Evolutionary conservation across 2,797 vertebrate species (phyloP), one percentile per base, ranked within the genome.

Genomic region (Hemibagrus guttatus): DNA sequence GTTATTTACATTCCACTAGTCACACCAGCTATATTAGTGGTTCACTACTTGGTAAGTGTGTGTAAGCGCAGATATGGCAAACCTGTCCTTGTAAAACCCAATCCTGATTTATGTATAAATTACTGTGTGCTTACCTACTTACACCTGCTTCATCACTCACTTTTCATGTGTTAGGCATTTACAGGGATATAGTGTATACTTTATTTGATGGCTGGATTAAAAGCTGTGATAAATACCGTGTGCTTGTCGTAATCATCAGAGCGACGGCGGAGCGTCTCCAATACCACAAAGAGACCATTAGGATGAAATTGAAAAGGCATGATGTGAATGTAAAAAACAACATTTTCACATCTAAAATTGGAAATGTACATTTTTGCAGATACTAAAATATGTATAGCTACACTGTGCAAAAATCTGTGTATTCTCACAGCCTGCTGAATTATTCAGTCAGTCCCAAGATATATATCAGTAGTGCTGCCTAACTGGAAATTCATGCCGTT

Each of bases 301-400:
- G n/a, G 28, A 52, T 49, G 58, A 64, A 39, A 66, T n/a, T 23
- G 8, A 49, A 28, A 85, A 80, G 35, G n/a, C 35, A 58, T 13
- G 72, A 9, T 42, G 66, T 81, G 26, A 87, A 84, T 87, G 26
- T 16, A 76, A 59, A 76, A 78, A 52, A 63, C 58, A 81, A 85
- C 75, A 76, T 69, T 81, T n/a, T 81, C 42, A 84, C 80, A 75
- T 87, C 59, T 63, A 49, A 35, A 83, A 84, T 81, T 69, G n/a
- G 84, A 85, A 72, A 69, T 12, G 42, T 58, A 85, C 54, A 64
- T 46, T 66, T 85, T 85, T 21, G 11, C 28, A 68, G 71, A 69
- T 28, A 68, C 54, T 87, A 46, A 85, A 88, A 86, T 90, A 76
- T 87, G 82, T 87, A 81, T 69, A 66, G 83, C 79, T 87, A 81